phyloP scores from a whole-genome alignment of 2,113 vertebrate species.

The Montifringilla adamsi region DNA sequence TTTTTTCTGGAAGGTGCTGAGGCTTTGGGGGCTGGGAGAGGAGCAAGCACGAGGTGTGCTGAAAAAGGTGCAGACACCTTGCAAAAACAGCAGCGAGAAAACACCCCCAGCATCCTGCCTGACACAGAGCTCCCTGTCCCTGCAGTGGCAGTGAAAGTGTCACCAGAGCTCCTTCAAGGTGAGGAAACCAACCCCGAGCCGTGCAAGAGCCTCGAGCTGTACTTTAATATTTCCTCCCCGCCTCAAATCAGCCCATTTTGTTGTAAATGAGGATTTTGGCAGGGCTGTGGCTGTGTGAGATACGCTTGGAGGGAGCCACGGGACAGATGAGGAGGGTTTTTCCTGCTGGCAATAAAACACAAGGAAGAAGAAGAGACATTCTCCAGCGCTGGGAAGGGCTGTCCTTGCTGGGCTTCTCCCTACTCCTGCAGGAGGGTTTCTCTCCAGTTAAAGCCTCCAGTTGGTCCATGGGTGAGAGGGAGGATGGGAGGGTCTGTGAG shows the following conservation, averaged over 20 bases:
- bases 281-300: constrained; percentile 21
- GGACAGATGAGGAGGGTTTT: neutral
- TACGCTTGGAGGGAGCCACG: constrained; percentile 31
- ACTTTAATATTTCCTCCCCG: neutral
- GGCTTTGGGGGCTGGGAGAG: neutral
- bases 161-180: neutral
- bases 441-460: constrained; percentile 98
- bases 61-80: neutral
- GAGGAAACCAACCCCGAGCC: neutral
- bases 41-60: neutral
- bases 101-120: neutral
- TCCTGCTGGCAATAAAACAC: constrained; percentile 4
- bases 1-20: neutral
- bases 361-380: neutral
- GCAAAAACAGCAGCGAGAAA: neutral
- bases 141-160: constrained; percentile 30
- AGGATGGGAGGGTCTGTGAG: constrained; percentile 95
- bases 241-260: neutral
- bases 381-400: constrained; percentile 2
- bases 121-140: neutral
- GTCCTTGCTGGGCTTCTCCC: neutral
- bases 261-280: neutral
- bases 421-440: constrained; percentile 91
- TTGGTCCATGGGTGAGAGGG: constrained; percentile 95
- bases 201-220: neutral